phyloP scores from a whole-genome alignment of 2,113 vertebrate species.

The Toxotes chatareus region DNA sequence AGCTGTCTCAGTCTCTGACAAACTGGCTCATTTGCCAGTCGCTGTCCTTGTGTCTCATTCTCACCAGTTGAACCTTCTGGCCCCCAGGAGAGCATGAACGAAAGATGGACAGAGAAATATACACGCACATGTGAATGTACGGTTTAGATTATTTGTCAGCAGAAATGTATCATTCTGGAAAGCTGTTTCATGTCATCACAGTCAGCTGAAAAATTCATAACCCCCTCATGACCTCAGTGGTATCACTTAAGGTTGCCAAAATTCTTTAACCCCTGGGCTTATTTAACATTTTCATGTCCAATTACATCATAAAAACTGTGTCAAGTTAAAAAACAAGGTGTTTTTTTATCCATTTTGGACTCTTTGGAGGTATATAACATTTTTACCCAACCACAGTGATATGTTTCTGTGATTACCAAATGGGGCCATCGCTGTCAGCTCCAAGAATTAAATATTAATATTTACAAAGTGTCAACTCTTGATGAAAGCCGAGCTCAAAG shows the following conservation, averaged over 20 bases:
- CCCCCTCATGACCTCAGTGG: constrained; percentile 24
- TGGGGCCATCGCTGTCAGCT: constrained; percentile 24
- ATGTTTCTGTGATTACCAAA: constrained; percentile 25
- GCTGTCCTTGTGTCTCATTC: constrained; percentile 42
- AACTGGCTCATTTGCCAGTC: constrained; percentile 40
- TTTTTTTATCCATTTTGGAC: neutral
- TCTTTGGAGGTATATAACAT: neutral
- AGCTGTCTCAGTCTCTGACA: constrained; percentile 47
- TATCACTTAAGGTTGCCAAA: neutral
- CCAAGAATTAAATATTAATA: constrained; percentile 23
- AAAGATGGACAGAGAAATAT: constrained; percentile 49
- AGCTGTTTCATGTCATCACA: constrained; percentile 34
- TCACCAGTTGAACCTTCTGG: constrained; percentile 27
- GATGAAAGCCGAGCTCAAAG: neutral
- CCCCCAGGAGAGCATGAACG: constrained; percentile 4
- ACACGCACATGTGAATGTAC: constrained; percentile 18
- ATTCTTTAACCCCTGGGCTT: constrained; percentile 38
- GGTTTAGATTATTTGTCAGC: constrained; percentile 22
- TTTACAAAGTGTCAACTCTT: constrained; percentile 24
- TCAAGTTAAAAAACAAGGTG: constrained; percentile 14
- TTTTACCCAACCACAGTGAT: constrained; percentile 1
- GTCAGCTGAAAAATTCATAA: constrained; percentile 7
- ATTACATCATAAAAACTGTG: constrained; percentile 37
- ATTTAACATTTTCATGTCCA: constrained; percentile 51
- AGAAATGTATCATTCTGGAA: constrained; percentile 15